phyloP scores from a whole-genome alignment of 30 jellyfish, hydroid and myxozoan genomes.

The Cassiopea andromeda region DNA sequence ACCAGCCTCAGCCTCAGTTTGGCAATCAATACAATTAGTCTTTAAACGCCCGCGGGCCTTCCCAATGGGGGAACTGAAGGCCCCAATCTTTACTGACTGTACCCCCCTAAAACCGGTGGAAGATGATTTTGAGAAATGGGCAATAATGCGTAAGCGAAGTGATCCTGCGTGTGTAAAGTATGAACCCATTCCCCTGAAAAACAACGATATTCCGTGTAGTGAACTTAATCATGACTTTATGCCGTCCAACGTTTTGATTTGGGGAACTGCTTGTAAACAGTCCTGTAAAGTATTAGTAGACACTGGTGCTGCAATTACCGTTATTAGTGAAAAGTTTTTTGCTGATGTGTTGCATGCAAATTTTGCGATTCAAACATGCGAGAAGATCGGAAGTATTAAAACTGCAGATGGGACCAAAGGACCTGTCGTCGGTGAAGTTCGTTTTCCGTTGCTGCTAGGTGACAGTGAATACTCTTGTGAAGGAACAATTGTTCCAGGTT shows the following conservation, averaged over 20 bases:
- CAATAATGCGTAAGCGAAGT: background rate
- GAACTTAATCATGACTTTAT: background rate
- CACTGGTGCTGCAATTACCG: constrained; percentile 10
- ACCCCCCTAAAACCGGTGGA: constrained; percentile 7
- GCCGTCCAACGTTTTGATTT: constrained; percentile 3
- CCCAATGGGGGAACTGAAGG: constrained; percentile 13
- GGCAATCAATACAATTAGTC: background rate
- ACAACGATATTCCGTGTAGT: background rate
- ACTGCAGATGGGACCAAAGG: constrained; percentile 1
- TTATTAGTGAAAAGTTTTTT: background rate
- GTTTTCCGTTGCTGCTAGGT: background rate
- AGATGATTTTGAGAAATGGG: constrained; percentile 1
- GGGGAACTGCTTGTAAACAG: constrained; percentile 17
- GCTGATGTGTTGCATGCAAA: background rate
- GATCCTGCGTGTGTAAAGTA: background rate
- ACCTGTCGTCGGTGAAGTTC: background rate
- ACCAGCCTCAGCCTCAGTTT: constrained; percentile 1
- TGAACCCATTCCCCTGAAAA: background rate
- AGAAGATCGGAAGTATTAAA: background rate
- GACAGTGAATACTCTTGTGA: background rate
- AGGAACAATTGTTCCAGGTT: constrained; percentile 5
- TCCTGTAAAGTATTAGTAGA: constrained; percentile 4
- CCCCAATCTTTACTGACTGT: background rate
- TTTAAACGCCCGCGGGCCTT: constrained; percentile 2
- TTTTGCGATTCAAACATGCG: background rate